Conservation (phyloP, 2,797 vertebrate genomes). For the Aphelocoma californica region DNA sequence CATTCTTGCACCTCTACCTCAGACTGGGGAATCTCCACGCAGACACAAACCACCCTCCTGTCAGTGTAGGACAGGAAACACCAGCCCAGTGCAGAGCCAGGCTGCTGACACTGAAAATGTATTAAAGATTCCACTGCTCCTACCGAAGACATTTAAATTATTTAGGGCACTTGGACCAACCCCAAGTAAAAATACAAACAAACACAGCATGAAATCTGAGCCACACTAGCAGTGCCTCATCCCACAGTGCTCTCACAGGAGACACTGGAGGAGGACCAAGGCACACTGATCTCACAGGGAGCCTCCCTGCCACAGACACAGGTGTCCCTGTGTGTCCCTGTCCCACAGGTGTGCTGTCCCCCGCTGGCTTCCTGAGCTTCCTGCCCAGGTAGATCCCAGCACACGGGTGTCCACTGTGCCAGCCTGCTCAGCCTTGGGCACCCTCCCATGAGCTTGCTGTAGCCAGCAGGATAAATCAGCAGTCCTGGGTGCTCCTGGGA, state of each 20-base stretch:
- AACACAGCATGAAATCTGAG: not conserved
- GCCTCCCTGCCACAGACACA: not conserved
- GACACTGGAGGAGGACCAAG: not conserved
- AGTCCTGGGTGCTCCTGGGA: not conserved
- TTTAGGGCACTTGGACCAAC: conserved; percentile 49
- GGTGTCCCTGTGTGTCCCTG: not conserved
- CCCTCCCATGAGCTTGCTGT: fast-evolving
- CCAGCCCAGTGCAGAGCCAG: not conserved
- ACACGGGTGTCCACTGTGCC: fast-evolving
- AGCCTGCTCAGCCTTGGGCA: fast-evolving
- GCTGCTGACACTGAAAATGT: conserved; percentile 3
- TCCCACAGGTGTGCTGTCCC: not conserved
- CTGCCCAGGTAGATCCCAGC: not conserved
- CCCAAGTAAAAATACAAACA: conserved; percentile 42
- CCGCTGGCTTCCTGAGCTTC: not conserved
- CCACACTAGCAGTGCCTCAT: fast-evolving
- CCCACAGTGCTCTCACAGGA: not conserved
- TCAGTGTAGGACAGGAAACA: not conserved
- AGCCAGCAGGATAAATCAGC: not conserved
- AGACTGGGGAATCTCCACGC: not conserved
- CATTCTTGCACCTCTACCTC: not conserved
- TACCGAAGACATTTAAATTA: not conserved
- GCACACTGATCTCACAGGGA: not conserved
- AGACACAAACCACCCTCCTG: not conserved
- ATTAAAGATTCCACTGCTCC: not conserved